Conservation (phyloP, 2,113 vertebrate species). For the Megaptera novaeangliae region DNA sequence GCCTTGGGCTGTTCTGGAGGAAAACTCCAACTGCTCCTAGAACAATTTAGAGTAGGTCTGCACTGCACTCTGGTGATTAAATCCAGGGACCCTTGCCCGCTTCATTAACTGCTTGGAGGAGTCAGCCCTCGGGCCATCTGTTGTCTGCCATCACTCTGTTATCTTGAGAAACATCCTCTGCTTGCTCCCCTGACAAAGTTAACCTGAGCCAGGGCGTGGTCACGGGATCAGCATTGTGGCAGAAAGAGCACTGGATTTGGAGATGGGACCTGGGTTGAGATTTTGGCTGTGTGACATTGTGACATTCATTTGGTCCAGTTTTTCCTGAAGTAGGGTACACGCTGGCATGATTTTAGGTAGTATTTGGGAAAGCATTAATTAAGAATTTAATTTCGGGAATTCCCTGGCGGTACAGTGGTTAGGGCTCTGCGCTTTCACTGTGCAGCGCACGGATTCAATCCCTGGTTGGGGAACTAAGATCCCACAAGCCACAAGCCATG, state of each 20-base stretch:
- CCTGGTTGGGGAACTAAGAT: no score
- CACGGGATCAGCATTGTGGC: accelerated
- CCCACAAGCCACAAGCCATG: no score
- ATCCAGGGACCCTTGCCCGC: not conserved
- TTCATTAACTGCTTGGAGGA: not conserved
- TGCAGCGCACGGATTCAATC: no score
- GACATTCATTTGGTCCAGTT: not conserved
- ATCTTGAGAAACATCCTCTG: not conserved
- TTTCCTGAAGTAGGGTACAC: not conserved
- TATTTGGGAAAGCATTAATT: not conserved
- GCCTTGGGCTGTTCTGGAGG: not conserved
- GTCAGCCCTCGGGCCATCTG: not conserved
- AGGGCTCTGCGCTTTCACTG: no score
- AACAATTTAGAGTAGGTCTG: not conserved
- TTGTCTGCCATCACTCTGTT: not conserved
- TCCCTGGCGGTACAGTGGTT: no score
- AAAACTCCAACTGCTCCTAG: not conserved
- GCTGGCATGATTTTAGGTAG: not conserved
- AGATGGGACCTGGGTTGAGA: not conserved
- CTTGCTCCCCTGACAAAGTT: not conserved
- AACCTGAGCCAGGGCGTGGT: accelerated
- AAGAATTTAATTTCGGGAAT: not conserved
- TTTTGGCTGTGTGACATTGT: not conserved
- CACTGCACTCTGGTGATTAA: not conserved
- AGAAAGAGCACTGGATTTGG: not conserved